Percentiles rank a stretch among this genome's conserved stretches.
Conservation (phyloP, 2,888 invertebrate species). For the Crepidodera aurea region DNA sequence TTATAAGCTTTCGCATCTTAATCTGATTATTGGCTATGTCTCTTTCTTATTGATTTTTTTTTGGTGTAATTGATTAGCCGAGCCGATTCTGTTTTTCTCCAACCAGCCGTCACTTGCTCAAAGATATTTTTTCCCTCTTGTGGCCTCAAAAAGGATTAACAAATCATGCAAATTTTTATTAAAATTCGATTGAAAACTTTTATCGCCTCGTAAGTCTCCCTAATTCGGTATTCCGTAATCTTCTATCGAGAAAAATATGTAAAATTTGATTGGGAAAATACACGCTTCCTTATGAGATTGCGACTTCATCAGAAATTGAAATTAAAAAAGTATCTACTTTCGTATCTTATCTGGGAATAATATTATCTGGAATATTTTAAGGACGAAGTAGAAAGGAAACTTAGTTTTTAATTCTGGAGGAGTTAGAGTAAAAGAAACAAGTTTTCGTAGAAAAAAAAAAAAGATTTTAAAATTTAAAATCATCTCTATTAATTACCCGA, state of each 20-base stretch:
- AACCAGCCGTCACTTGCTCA: constrained; percentile 55
- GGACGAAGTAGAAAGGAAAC: background rate
- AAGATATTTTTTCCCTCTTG: constrained; percentile 55
- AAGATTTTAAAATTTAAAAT: too few species aligned
- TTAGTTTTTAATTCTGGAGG: background rate
- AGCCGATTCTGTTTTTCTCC: constrained; percentile 31
- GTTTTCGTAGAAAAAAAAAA: background rate
- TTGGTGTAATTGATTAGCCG: too few species aligned
- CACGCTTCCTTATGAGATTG: constrained; percentile 12
- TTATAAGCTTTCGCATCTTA: too few species aligned
- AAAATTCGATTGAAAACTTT: constrained; percentile 58
- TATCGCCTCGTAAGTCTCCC: constrained; percentile 34
- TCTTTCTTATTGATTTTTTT: too few species aligned
- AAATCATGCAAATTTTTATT: constrained; percentile 62
- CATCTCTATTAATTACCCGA: too few species aligned
- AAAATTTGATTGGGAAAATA: constrained; percentile 29
- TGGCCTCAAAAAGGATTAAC: constrained; percentile 55
- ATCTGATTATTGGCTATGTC: too few species aligned
- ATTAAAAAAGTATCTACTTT: constrained; percentile 21
- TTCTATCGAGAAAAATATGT: constrained; percentile 28
- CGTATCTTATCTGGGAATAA: background rate
- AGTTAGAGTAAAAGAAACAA: background rate
- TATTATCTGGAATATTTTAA: background rate
- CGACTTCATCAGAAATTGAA: constrained; percentile 16
- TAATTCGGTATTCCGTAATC: constrained; percentile 30